Conservation (phyloP, 2,113 vertebrate species). For the Collichthys lucidus region DNA sequence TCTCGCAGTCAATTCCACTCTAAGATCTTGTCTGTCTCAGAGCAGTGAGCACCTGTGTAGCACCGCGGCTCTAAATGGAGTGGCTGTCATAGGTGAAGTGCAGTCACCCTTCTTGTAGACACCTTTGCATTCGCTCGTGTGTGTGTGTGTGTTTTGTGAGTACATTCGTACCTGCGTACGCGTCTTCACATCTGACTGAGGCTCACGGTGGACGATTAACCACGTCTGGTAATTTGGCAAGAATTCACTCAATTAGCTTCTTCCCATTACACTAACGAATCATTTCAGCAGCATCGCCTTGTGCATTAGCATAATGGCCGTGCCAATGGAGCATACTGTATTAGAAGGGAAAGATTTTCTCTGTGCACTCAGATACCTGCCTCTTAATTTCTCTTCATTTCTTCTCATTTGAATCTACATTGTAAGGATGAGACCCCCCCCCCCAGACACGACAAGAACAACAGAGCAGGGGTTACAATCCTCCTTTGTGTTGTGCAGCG, state of each 20-base stretch:
- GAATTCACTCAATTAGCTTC: slow-evolving; percentile 76
- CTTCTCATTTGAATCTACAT: slow-evolving; percentile 24
- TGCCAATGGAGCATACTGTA: slow-evolving; percentile 61
- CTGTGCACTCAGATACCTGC: slow-evolving; percentile 39
- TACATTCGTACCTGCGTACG: slow-evolving; percentile 15
- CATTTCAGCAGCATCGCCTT: slow-evolving; percentile 60
- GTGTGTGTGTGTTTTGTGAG: background rate
- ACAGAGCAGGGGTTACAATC: slow-evolving; percentile 38
- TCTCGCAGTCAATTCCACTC: slow-evolving; percentile 53
- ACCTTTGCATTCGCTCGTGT: slow-evolving; percentile 18
- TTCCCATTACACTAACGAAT: slow-evolving; percentile 71
- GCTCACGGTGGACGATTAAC: slow-evolving; percentile 57
- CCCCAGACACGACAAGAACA: slow-evolving; percentile 21
- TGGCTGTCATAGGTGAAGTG: slow-evolving; percentile 36
- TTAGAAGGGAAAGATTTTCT: slow-evolving; percentile 49
- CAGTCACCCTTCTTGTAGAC: slow-evolving; percentile 32
- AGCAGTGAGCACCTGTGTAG: slow-evolving; percentile 50
- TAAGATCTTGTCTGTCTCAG: slow-evolving; percentile 50
- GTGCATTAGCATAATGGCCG: slow-evolving; percentile 72
- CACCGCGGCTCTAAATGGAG: slow-evolving; percentile 39
- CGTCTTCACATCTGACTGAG: slow-evolving; percentile 33
- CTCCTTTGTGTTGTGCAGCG: slow-evolving; percentile 24
- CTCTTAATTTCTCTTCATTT: slow-evolving; percentile 23
- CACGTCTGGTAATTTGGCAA: slow-evolving; percentile 64
- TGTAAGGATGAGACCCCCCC: background rate